These are phyloP conservation scores for Nannobrachium achirus DNA, from an alignment of 2,113 vertebrate genomes.

Conservation along the genomic window DNA sequence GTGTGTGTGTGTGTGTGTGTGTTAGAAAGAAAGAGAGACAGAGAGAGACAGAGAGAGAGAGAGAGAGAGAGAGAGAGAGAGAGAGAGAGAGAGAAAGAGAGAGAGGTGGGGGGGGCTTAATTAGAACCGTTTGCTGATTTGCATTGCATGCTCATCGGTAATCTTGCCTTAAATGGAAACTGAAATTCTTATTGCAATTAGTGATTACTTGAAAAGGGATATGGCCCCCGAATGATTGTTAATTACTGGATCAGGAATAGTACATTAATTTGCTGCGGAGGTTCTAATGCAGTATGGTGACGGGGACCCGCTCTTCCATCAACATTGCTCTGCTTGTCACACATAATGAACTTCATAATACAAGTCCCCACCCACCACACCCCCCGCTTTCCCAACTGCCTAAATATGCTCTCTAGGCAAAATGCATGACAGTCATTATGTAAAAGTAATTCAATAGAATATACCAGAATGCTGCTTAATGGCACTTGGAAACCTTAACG, in stretches of 20 bases:
- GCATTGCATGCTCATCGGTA: conserved; percentile 69
- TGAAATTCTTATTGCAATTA: conserved; percentile 79
- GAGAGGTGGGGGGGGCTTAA: conserved; percentile 64
- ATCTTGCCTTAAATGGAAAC: conserved; percentile 73
- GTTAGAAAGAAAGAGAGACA: too few relatives aligned
- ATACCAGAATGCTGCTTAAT: conserved; percentile 60
- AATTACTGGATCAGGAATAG: conserved; percentile 76
- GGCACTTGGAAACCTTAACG: conserved; percentile 46
- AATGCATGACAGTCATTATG: conserved; percentile 65
- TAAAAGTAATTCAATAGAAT: conserved; percentile 65
- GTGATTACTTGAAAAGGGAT: conserved; percentile 76
- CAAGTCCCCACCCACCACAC: conserved; percentile 33
- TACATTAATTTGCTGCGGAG: conserved; percentile 71
- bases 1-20: too few relatives aligned
- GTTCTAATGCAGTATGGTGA: conserved; percentile 67
- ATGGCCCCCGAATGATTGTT: conserved; percentile 72
- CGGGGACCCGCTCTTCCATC: conserved; percentile 63
- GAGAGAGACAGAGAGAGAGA: too few relatives aligned
- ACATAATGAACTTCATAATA: conserved; percentile 68
- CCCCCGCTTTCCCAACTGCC: conserved; percentile 27
- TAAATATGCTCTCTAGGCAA: conserved; percentile 65
- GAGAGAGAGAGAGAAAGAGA: conserved; percentile 56
- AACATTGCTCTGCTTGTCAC: conserved; percentile 71
- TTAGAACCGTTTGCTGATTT: conserved; percentile 73
- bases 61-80: too few relatives aligned